Evolutionary conservation across 1,140 invertebrate genomes (phyloP).

Genomic region (Ceratosolen fusciceps): DNA sequence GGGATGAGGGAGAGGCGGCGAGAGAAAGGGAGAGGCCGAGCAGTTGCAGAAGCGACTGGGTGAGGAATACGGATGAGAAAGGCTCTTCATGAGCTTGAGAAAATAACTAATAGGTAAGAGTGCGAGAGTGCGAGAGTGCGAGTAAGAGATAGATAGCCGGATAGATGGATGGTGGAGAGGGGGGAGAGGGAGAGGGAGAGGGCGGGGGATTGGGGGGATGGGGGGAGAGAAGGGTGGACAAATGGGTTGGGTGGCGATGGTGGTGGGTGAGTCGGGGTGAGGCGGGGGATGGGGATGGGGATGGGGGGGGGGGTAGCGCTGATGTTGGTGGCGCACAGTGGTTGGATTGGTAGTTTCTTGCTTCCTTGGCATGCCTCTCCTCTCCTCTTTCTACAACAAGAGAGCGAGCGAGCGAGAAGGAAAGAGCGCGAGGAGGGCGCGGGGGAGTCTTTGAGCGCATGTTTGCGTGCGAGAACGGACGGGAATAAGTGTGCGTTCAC

Average conservation of each 20-base stretch:
- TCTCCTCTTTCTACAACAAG: background rate
- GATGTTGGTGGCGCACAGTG: slow-evolving; percentile 8
- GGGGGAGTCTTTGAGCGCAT: background rate
- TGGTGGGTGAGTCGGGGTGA: background rate
- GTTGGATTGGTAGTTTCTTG: slow-evolving; percentile 19
- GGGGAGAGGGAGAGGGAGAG: background rate
- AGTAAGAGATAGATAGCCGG: slow-evolving; percentile 16
- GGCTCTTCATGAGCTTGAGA: slow-evolving; percentile 45
- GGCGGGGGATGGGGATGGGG: too few relatives aligned
- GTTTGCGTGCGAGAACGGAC: background rate
- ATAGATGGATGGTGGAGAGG: background rate
- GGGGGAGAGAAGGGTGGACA: background rate
- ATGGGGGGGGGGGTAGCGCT: slow-evolving; percentile 1
- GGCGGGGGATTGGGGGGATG: background rate
- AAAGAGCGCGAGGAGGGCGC: background rate
- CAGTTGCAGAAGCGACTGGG: background rate
- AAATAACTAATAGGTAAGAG: slow-evolving; percentile 45
- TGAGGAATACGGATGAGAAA: slow-evolving; percentile 47
- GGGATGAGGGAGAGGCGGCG: background rate
- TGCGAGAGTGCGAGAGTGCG: slow-evolving; percentile 34
- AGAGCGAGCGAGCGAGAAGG: slow-evolving; percentile 13
- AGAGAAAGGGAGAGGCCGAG: background rate
- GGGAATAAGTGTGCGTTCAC: background rate
- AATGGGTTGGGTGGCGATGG: background rate
- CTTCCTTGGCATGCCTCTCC: slow-evolving; percentile 10